Conservation (phyloP, 2,888 invertebrate genomes). For the Petrolisthes cinctipes region DNA sequence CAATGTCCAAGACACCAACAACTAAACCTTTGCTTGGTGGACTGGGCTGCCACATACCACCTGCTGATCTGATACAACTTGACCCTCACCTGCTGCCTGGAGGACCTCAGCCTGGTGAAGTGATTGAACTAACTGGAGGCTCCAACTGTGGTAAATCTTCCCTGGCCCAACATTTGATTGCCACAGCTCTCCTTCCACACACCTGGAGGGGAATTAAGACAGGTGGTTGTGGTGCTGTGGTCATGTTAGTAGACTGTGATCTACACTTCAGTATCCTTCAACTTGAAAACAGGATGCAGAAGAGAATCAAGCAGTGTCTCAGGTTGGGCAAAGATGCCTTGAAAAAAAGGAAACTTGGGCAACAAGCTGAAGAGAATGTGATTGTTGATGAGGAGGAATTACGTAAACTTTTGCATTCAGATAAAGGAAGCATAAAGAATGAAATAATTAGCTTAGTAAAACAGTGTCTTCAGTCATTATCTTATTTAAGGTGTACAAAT, state of each 20-base stretch:
- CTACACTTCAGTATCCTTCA: slow-evolving; percentile 61
- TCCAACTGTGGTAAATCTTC: slow-evolving; percentile 53
- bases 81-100: slow-evolving; percentile 38
- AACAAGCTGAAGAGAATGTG: not conserved
- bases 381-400: slow-evolving; percentile 16
- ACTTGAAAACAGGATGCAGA: slow-evolving; percentile 53
- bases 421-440: slow-evolving; percentile 19
- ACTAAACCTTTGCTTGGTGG: not conserved
- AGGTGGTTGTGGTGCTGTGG: slow-evolving; percentile 52
- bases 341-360: slow-evolving; percentile 14
- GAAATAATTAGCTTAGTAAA: slow-evolving; percentile 44
- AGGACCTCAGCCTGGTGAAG: slow-evolving; percentile 39
- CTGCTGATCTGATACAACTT: not conserved
- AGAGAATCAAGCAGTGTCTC: slow-evolving; percentile 36
- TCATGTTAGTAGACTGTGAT: slow-evolving; percentile 54
- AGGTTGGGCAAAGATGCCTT: slow-evolving; percentile 32
- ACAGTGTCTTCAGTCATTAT: slow-evolving; percentile 44
- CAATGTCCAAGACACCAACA: not conserved
- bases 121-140: slow-evolving; percentile 50
- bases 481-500: slow-evolving; percentile 53
- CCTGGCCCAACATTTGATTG: slow-evolving; percentile 37
- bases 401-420: slow-evolving; percentile 17
- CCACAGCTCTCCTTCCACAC: slow-evolving; percentile 49
- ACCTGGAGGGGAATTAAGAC: slow-evolving; percentile 48
- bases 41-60: not conserved